phyloP scores from a whole-genome alignment of 2,888 invertebrate species.

The Sphecodes monilicornis region DNA sequence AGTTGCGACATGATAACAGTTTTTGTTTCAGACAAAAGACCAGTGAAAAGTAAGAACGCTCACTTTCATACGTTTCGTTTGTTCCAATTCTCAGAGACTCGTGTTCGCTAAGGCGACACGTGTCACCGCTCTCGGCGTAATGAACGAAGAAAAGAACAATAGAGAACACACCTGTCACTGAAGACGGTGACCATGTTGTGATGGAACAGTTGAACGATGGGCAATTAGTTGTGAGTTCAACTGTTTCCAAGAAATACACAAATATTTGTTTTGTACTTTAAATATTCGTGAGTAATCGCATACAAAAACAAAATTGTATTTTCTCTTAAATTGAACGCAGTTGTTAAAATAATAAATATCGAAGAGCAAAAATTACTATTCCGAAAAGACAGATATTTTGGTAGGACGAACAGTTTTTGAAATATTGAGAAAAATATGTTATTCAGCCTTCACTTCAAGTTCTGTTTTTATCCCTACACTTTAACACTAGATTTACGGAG shows the following conservation, averaged over 20 bases:
- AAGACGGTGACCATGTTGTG: conserved; percentile 26
- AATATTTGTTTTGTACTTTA: neutral
- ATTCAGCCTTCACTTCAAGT: neutral
- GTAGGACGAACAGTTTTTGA: neutral
- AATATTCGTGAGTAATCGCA: neutral
- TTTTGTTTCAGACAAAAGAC: neutral
- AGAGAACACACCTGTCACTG: conserved; percentile 34
- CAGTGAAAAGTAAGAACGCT: conserved; percentile 13
- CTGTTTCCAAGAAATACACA: neutral
- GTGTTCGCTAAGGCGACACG: conserved; percentile 26
- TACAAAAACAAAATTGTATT: neutral
- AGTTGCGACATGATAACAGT: neutral
- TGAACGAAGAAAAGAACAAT: conserved; percentile 46
- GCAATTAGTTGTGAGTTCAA: neutral
- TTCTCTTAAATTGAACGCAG: neutral
- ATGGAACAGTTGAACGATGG: neutral
- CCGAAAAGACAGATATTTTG: too few relatives aligned
- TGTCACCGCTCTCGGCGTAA: conserved; percentile 37
- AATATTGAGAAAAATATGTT: neutral
- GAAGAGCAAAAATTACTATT: too few relatives aligned
- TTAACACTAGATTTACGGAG: too few relatives aligned
- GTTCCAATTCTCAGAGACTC: conserved; percentile 33
- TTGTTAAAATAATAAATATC: too few relatives aligned
- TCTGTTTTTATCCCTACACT: neutral
- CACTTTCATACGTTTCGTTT: conserved; percentile 34